Percentiles rank a stretch among this genome's conserved stretches.
Conservation (phyloP, 92 coral and sea anemone genomes). For the Porites rus region DNA sequence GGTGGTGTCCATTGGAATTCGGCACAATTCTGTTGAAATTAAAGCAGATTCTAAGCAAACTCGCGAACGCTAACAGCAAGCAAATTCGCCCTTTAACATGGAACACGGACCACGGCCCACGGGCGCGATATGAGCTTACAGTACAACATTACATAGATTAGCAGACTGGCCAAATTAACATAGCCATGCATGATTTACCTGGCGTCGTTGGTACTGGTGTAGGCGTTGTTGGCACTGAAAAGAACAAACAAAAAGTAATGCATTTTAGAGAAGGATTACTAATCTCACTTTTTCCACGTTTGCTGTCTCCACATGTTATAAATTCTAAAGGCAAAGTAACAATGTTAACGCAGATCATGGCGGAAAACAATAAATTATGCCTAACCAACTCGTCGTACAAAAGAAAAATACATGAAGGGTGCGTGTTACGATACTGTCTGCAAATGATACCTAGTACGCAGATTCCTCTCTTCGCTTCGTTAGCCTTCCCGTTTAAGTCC, state of each 20-base stretch:
- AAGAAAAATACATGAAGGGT: too few relatives aligned
- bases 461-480: conserved; percentile 20
- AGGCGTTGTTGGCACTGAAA: background rate
- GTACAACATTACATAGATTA: background rate
- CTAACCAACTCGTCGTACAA: too few relatives aligned
- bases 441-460: conserved; percentile 13
- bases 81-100: background rate
- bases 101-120: background rate
- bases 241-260: background rate
- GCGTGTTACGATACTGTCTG: background rate
- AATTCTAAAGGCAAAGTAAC: background rate
- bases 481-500: conserved; percentile 35
- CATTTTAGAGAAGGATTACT: background rate
- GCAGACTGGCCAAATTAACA: background rate
- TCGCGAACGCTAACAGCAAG: background rate
- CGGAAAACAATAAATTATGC: background rate
- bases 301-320: background rate
- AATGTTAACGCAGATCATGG: background rate
- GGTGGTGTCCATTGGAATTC: background rate
- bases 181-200: background rate
- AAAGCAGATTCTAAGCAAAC: background rate
- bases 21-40: background rate
- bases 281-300: background rate
- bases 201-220: background rate
- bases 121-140: background rate